Percentiles rank a stretch among this genome's conserved stretches.
Evolutionary conservation across 92 coral and sea anemone species (phyloP).

Genomic region (Nematostella vectensis): DNA sequence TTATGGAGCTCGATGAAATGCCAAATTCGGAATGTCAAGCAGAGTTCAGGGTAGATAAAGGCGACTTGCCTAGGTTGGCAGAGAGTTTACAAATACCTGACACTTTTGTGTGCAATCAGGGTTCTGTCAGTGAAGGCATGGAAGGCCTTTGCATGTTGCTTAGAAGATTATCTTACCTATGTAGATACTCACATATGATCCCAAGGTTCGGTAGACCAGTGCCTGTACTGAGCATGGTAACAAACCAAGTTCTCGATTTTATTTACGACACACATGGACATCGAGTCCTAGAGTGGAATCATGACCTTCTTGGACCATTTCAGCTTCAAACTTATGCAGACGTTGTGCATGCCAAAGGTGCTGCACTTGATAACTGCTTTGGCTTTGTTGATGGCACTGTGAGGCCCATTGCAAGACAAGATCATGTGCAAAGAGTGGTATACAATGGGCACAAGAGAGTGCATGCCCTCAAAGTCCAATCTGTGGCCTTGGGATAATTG

Average conservation of each 20-base stretch:
- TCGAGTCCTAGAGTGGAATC: constrained; percentile 4
- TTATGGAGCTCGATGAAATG: neutral
- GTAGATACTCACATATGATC: constrained; percentile 6
- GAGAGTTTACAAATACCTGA: constrained; percentile 7
- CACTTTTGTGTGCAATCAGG: neutral
- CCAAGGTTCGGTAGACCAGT: constrained; percentile 6
- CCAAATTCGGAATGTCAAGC: constrained; percentile 4
- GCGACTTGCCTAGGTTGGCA: constrained; percentile 1
- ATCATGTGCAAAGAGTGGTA: neutral
- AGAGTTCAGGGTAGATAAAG: constrained; percentile 12
- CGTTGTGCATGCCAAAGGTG: constrained; percentile 2
- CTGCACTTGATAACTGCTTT: constrained; percentile 7
- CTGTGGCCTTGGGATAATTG: constrained; percentile 6
- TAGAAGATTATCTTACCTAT: constrained; percentile 8
- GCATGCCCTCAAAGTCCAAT: constrained; percentile 1
- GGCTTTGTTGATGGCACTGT: constrained; percentile 10
- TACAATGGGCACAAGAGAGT: constrained; percentile 9
- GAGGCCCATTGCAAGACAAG: constrained; percentile 2
- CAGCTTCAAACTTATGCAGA: constrained; percentile 1
- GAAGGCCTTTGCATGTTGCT: constrained; percentile 11
- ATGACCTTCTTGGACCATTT: neutral
- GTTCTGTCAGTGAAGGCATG: constrained; percentile 1
- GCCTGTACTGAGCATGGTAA: constrained; percentile 2
- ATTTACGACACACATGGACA: constrained; percentile 7
- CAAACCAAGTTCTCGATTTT: constrained; percentile 5